A percentile compares a stretch with the other conserved stretches of the same genome.
These are phyloP conservation scores for Enteromius fasciolatus DNA, from an alignment of 2,797 vertebrate species.

Conservation along the genomic window DNA sequence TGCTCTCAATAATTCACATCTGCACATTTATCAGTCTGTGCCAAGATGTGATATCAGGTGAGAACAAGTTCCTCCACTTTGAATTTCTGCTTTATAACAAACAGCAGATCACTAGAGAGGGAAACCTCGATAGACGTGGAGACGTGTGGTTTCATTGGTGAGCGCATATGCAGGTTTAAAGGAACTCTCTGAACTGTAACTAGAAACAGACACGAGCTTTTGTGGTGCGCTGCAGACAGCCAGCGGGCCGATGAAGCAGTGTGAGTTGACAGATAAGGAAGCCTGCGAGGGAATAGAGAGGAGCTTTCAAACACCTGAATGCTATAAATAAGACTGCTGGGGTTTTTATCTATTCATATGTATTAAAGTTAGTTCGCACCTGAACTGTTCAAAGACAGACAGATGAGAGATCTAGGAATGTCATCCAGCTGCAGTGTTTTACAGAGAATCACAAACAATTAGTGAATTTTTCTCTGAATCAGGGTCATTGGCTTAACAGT, in stretches of 20 bases:
- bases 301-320: conserved; percentile 56
- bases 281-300: conserved; percentile 23
- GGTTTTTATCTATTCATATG: conserved; percentile 38
- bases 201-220: conserved; percentile 18
- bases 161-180: conserved; percentile 31
- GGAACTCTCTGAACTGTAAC: conserved; percentile 35
- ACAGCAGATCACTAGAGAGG: conserved; percentile 31
- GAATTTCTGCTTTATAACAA: conserved; percentile 39
- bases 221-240: conserved; percentile 43
- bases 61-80: conserved; percentile 34
- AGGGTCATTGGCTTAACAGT: conserved; percentile 25
- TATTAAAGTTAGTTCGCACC: conserved; percentile 41
- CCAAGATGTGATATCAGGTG: conserved; percentile 23
- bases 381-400: conserved; percentile 36
- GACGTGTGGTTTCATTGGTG: conserved; percentile 36
- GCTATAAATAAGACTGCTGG: conserved; percentile 17
- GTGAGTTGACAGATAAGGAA: conserved; percentile 53
- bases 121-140: conserved; percentile 41
- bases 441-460: conserved; percentile 29
- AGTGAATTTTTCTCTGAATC: conserved; percentile 19
- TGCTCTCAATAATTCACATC: conserved; percentile 31
- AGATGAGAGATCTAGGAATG: conserved; percentile 49
- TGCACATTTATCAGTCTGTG: conserved; percentile 38
- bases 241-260: conserved; percentile 10
- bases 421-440: conserved; percentile 28